phyloP scores from a whole-genome alignment of 2,888 invertebrate species.

The Diaphora mendica region DNA sequence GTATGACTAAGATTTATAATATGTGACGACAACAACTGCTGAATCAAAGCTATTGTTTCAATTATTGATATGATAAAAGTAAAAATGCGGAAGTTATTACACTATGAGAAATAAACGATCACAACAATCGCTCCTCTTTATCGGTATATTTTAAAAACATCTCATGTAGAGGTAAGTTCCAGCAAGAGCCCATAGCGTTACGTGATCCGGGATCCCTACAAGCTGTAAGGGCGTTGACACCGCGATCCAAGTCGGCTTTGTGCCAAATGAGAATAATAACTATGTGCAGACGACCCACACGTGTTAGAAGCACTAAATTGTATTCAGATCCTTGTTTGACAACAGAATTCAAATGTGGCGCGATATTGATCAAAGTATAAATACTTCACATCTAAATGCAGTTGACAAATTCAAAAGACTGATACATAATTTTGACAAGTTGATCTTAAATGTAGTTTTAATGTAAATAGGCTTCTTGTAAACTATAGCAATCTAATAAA shows the following conservation, averaged over 20 bases:
- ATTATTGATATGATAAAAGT: background rate
- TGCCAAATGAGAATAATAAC: slow-evolving; percentile 81
- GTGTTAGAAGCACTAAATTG: slow-evolving; percentile 59
- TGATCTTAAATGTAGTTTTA: background rate
- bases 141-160: slow-evolving; percentile 12
- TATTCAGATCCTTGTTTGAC: slow-evolving; percentile 73
- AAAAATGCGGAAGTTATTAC: slow-evolving; percentile 7
- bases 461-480: background rate
- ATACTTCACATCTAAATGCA: slow-evolving; percentile 8
- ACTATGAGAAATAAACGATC: background rate
- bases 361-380: slow-evolving; percentile 44
- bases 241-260: slow-evolving; percentile 60
- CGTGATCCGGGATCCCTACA: slow-evolving; percentile 54
- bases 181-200: slow-evolving; percentile 35
- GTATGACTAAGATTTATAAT: slow-evolving; percentile 23
- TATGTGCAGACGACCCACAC: slow-evolving; percentile 68
- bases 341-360: slow-evolving; percentile 66
- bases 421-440: background rate
- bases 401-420: background rate
- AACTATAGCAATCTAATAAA: background rate
- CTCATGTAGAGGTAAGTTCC: slow-evolving; percentile 21
- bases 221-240: slow-evolving; percentile 66
- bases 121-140: background rate
- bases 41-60: slow-evolving; percentile 7
- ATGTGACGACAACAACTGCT: background rate